Percentiles rank a stretch among this genome's conserved stretches.
phyloP scores from a whole-genome alignment of 2,113 vertebrate species.

The Gasterosteus nipponicus region DNA sequence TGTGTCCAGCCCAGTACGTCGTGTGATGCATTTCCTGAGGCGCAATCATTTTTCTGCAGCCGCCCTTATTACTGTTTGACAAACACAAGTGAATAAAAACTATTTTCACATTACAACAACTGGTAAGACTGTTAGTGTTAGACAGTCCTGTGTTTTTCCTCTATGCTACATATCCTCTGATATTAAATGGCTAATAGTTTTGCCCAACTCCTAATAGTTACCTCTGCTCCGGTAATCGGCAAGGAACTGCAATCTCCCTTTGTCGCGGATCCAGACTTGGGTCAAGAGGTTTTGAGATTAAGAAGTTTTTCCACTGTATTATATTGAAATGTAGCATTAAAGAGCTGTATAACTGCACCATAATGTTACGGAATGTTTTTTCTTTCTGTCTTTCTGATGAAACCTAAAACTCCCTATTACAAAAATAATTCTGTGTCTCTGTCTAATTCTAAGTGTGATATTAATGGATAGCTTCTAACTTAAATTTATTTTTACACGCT shows the following conservation, averaged over 20 bases:
- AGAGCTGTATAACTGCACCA: neutral
- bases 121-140: slow-evolving; percentile 14
- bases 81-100: neutral
- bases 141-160: slow-evolving; percentile 3
- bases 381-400: neutral
- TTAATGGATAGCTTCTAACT: neutral
- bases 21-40: neutral
- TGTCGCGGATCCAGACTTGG: neutral
- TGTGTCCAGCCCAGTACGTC: neutral
- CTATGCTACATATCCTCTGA: neutral
- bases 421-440: too few species aligned
- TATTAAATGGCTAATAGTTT: slow-evolving; percentile 8
- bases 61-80: neutral
- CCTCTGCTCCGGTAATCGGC: neutral
- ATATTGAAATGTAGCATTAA: neutral
- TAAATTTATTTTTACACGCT: neutral
- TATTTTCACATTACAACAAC: slow-evolving; percentile 11
- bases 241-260: slow-evolving; percentile 6
- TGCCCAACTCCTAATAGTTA: neutral
- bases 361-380: neutral
- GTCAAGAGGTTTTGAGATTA: neutral
- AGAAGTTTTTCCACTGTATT: neutral
- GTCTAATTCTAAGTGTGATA: neutral
- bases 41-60: neutral
- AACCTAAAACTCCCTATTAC: neutral